Evolutionary conservation across 1,140 invertebrate genomes (phyloP), one percentile per base, ranked within the genome.

Genomic region (Camponotus vicinus): DNA sequence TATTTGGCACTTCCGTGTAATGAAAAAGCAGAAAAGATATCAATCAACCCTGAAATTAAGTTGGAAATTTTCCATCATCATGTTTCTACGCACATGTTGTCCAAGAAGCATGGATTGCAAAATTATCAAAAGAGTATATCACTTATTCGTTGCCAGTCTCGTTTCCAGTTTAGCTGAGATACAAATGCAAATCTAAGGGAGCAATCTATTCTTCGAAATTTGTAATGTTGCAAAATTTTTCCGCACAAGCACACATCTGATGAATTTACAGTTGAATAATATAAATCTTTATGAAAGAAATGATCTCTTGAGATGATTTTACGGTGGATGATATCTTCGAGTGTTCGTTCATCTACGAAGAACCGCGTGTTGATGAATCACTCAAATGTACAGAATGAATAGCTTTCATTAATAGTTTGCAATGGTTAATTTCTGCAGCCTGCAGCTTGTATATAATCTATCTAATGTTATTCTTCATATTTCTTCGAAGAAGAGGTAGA

Each of bases 341-440:
- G 45, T 27, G 13, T 86, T 52, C 9, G 45, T 34, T 57, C 49
- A 9, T 86, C 64, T 83, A 82, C 78, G n/a, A 34, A 71, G 85
- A 88, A 84, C 55, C 69, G 78, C 32, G 34, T 55, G 77, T 71
- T 49, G 79, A 73, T 89, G 87, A 89, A 45, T 89, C 87, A 88
- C 13, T 63, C 67, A 52, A 66, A 75, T 57, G 57, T 27, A 27
- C 11, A 32, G 34, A 63, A 77, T 86, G 71, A 83, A 55, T 86
- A 69, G 45, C 37, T 82, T 82, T 67, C 77, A 64, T 66, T 37
- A 77, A 18, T 55, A 42, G n/a, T 40, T 76, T 64, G 15, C 40
- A 2, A 21, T 59, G 42, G 45, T 77, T 84, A 64, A 21, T 85
- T 77, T 66, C 73, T 45, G 37, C 27, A 63, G 34, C 52, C 13